Conservation (phyloP, 2,797 vertebrate species). For the Chlorospingus semifuscus region DNA sequence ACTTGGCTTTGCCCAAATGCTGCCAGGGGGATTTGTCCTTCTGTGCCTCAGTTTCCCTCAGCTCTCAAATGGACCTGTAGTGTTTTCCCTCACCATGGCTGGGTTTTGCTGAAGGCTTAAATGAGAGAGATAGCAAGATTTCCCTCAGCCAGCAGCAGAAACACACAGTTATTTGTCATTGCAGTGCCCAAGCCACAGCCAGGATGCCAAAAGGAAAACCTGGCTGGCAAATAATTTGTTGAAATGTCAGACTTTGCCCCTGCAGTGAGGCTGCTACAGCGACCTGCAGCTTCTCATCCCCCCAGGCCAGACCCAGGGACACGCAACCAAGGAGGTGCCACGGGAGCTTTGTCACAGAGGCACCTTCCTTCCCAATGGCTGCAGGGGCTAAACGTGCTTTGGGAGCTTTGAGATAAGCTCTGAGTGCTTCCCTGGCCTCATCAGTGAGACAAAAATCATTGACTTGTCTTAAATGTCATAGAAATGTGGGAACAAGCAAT, state of each 20-base stretch:
- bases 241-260: not conserved
- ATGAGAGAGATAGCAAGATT: not conserved
- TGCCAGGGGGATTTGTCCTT: not conserved
- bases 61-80: not conserved
- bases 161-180: not conserved
- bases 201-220: not conserved
- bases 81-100: not conserved
- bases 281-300: not conserved
- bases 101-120: not conserved
- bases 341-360: not conserved
- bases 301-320: not conserved
- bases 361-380: not conserved
- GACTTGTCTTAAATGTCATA: not conserved
- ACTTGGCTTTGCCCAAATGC: not conserved
- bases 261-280: not conserved
- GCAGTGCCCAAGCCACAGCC: fast-evolving
- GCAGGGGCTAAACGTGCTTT: not conserved
- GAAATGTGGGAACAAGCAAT: not conserved
- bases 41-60: not conserved
- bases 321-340: not conserved
- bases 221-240: not conserved
- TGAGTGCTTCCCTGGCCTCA: not conserved
- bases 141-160: not conserved
- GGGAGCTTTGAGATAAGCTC: conserved; percentile 5
- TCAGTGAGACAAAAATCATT: not conserved